These are phyloP conservation scores for Glaucidium brasilianum DNA, from an alignment of 2,113 vertebrate genomes.

Conservation along the genomic window DNA sequence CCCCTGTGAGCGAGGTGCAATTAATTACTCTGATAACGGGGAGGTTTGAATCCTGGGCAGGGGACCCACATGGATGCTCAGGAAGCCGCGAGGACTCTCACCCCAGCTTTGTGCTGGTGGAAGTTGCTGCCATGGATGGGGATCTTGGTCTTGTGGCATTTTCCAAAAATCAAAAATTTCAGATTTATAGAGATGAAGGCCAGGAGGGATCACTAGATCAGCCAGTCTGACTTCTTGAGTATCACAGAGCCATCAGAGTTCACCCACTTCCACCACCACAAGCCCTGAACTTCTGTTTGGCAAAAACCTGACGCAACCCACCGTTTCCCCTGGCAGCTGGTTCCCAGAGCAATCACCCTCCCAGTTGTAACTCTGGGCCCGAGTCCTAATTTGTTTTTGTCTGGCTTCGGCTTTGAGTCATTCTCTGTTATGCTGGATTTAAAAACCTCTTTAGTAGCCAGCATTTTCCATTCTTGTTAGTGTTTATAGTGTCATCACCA, in stretches of 20 bases:
- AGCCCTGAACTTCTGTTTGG: neutral
- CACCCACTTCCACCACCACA: neutral
- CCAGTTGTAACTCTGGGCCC: neutral
- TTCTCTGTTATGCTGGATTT: neutral
- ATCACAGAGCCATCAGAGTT: neutral
- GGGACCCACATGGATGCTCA: neutral
- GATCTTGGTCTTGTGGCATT: accelerated
- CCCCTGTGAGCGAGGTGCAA: neutral
- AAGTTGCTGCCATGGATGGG: accelerated
- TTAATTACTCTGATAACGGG: neutral
- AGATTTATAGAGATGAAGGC: neutral
- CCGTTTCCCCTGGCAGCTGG: neutral
- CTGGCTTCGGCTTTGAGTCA: neutral
- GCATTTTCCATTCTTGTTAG: neutral
- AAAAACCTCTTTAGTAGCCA: neutral
- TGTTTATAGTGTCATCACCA: neutral
- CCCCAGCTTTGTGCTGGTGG: neutral
- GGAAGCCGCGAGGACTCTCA: neutral
- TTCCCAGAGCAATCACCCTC: neutral
- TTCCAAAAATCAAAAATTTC: neutral
- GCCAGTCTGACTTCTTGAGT: neutral
- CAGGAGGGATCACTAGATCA: neutral
- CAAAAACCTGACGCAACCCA: neutral
- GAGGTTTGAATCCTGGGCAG: neutral
- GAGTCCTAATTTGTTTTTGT: neutral